A percentile compares a stretch with the other conserved stretches of the same genome.
Evolutionary conservation across 2,888 invertebrate species (phyloP).

Genomic region (Drosophila picticornis): DNA sequence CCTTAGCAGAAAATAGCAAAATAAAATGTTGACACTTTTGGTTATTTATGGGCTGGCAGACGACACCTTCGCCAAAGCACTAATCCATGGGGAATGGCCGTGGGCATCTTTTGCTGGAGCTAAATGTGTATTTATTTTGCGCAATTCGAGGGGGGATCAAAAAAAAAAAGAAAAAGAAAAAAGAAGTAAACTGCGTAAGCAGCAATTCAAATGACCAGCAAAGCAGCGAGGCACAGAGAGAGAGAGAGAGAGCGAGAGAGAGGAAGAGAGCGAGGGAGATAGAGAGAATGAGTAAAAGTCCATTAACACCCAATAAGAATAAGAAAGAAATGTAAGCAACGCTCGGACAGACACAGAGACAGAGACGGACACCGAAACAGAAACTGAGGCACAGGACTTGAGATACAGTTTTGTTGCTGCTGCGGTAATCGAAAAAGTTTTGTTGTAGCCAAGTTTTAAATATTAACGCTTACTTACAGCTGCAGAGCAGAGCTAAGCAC

Average conservation of each 20-base stretch:
- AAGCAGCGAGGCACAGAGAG: background rate
- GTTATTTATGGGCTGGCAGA: conserved; percentile 81
- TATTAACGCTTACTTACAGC: conserved; percentile 81
- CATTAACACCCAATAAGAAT: conserved; percentile 82
- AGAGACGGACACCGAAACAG: background rate
- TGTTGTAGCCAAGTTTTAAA: conserved; percentile 74
- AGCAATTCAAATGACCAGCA: conserved; percentile 80
- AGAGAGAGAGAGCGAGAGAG: background rate
- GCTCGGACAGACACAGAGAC: conserved; percentile 3
- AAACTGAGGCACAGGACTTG: conserved; percentile 28
- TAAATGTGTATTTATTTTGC: conserved; percentile 81
- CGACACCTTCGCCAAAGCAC: conserved; percentile 76
- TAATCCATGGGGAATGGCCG: conserved; percentile 80
- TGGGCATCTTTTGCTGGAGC: conserved; percentile 29
- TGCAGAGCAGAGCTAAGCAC: conserved; percentile 28
- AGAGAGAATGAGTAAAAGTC: conserved; percentile 48
- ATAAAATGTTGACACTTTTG: conserved; percentile 83
- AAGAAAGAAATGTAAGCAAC: conserved; percentile 50
- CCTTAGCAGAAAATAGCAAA: conserved; percentile 72
- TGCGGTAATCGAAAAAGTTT: conserved; percentile 80
- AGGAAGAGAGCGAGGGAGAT: background rate
- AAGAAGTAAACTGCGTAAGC: conserved; percentile 54
- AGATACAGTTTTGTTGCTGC: conserved; percentile 35
- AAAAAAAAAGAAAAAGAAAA: background rate
- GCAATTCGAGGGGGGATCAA: conserved; percentile 55